These are phyloP conservation scores for Tringa solitaria DNA, from an alignment of 2,113 vertebrate genomes.

Conservation along the genomic window DNA sequence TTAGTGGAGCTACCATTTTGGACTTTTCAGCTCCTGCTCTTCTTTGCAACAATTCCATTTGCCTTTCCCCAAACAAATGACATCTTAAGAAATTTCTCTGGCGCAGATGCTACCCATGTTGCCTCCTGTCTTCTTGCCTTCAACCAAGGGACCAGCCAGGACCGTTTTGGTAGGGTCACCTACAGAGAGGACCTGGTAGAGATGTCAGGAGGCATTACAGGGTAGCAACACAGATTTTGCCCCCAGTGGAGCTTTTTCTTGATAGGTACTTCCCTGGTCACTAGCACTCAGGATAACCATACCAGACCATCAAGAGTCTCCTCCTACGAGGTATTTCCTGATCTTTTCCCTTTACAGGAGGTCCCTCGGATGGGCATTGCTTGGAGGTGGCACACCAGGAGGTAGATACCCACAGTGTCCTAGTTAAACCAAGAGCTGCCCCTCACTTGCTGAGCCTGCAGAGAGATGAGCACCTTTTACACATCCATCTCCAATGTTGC, in stretches of 20 bases:
- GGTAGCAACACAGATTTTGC: not conserved
- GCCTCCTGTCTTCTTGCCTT: not conserved
- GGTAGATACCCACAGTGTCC: not conserved
- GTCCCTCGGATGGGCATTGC: not conserved
- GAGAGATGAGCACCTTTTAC: not conserved
- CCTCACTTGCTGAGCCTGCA: not conserved
- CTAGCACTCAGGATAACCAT: not conserved
- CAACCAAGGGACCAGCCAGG: not conserved
- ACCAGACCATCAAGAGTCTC: not conserved
- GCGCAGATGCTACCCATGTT: not conserved
- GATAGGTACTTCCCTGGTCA: not conserved
- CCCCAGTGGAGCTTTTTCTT: not conserved
- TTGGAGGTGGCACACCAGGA: not conserved
- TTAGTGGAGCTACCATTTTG: conserved; percentile 31
- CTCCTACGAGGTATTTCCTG: not conserved
- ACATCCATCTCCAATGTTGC: not conserved
- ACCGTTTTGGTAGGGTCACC: not conserved
- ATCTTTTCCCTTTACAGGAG: not conserved
- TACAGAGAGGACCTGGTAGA: not conserved
- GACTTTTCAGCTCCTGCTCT: conserved; percentile 13
- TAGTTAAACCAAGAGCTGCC: not conserved
- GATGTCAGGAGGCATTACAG: conserved; percentile 4
- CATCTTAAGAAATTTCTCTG: conserved; percentile 1
- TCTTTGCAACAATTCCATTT: not conserved
- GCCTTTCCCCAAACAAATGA: not conserved